Evolutionary conservation across 2,888 invertebrate genomes (phyloP), one percentile per base, ranked within the genome.

Genomic region (Nymphalis c-album): DNA sequence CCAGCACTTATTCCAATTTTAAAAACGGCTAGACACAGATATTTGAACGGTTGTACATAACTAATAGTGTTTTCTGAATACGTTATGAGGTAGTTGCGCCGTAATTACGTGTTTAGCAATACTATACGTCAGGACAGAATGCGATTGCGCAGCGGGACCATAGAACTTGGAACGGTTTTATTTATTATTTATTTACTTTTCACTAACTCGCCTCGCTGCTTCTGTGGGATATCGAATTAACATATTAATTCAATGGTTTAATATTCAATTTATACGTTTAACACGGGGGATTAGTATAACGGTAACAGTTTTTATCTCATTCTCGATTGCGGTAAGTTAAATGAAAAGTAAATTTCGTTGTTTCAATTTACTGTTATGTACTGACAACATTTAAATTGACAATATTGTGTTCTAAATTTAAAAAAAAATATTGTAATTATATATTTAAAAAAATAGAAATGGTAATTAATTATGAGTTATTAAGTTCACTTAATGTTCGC

Each of bases 51-150:
- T 64, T 18, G 53, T 60, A 62, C 40, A 62, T 65, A 66, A 62
- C 67, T 64, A 70, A 70, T 70, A 70, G 67, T 67, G 65, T 70
- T 68, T 71, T 70, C 68, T 64, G 68, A 70, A 72, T 73, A 63
- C 68, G 70, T 72, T 73, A 72, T 70, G 68, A 72, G 71, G 67
- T 64, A 63, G 62, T 67, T 62, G 31, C 68, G 68, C 63, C 68
- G 63, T 74, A 73, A 76, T 74, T 75, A 71, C 66, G 71, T 71
- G 74, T 75, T 74, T 72, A 74, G 75, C 72, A 72, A 75, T 78
- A 76, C 71, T 73, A 77, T 78, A 77, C 73, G 78, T 78, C 78
- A 71, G 71, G 73, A 69, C 20, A 69, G 71, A 62, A 74, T 72
- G 64, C 64, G 75, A 78, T 78, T 76, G 75, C 67, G 57, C 55